Conservation (phyloP, 2,888 invertebrate species). For the Pomacea canaliculata region DNA sequence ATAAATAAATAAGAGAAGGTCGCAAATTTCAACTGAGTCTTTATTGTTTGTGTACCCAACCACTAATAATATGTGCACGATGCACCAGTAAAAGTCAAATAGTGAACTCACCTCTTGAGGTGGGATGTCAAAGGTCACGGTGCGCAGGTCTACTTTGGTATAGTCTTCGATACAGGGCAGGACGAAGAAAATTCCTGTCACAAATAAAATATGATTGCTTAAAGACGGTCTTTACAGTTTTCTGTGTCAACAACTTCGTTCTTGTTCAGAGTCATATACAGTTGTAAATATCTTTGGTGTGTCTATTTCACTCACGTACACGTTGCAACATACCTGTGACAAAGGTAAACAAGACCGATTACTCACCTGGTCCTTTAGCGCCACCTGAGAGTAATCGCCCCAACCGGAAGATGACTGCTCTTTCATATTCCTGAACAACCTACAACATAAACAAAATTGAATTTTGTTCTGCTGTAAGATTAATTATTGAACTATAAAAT, state of each 20-base stretch:
- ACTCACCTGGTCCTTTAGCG: slow-evolving; percentile 35
- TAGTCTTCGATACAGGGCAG: slow-evolving; percentile 96
- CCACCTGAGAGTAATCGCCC: slow-evolving; percentile 35
- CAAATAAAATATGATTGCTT: background rate
- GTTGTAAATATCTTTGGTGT: background rate
- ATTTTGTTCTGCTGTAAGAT: background rate
- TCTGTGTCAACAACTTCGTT: background rate
- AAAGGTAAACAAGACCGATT: too few species aligned
- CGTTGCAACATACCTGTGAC: too few species aligned
- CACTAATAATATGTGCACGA: too few species aligned
- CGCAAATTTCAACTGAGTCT: too few species aligned
- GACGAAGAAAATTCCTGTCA: slow-evolving; percentile 92
- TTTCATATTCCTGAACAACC: slow-evolving; percentile 40
- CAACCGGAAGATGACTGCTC: slow-evolving; percentile 37
- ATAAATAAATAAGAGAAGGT: too few species aligned
- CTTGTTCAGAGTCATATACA: background rate
- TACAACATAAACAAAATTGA: background rate
- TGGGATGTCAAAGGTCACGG: slow-evolving; percentile 96
- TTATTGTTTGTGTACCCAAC: too few species aligned
- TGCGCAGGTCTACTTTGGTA: slow-evolving; percentile 90
- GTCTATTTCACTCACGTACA: too few species aligned
- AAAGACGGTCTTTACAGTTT: background rate
- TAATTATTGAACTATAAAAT: background rate
- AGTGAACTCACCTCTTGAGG: slow-evolving; percentile 88
- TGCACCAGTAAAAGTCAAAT: too few species aligned